phyloP scores from a whole-genome alignment of 37 sponge, comb jelly and placozoan genomes.

The Crambe crambe region DNA sequence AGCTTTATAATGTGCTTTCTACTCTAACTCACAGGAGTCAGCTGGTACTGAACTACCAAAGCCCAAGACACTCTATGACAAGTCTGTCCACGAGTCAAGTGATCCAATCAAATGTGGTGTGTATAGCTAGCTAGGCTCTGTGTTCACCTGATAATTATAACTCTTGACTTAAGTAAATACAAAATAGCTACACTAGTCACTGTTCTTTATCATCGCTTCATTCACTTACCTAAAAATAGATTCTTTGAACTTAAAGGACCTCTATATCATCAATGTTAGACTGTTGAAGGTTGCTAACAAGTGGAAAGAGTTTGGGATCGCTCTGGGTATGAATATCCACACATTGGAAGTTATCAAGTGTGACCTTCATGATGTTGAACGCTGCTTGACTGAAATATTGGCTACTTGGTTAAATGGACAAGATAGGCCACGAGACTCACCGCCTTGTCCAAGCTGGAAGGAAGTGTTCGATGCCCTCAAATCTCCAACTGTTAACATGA shows the following conservation, averaged over 20 bases:
- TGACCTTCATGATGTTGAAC: neutral
- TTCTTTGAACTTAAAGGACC: neutral
- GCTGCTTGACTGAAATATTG: neutral
- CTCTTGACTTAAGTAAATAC: too few species aligned
- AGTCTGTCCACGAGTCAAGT: neutral
- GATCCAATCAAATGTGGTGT: neutral
- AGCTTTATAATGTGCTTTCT: neutral
- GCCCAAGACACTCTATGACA: too few species aligned
- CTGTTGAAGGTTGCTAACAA: neutral
- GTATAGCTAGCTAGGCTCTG: too few species aligned
- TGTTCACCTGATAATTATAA: too few species aligned
- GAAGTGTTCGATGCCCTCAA: neutral
- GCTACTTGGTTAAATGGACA: neutral
- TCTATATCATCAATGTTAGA: neutral
- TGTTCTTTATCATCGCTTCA: too few species aligned
- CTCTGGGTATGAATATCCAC: neutral
- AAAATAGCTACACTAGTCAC: too few species aligned
- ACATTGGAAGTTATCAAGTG: neutral
- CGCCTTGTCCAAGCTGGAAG: neutral
- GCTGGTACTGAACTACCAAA: neutral
- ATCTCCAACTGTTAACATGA: neutral
- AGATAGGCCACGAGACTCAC: neutral
- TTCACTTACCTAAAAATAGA: too few species aligned
- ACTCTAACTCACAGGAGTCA: neutral
- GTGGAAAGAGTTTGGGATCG: neutral